Percentiles rank a stretch among this genome's conserved stretches.
These are phyloP conservation scores for Melanerpes aurifrons DNA, from an alignment of 2,113 vertebrate species.

Conservation along the genomic window DNA sequence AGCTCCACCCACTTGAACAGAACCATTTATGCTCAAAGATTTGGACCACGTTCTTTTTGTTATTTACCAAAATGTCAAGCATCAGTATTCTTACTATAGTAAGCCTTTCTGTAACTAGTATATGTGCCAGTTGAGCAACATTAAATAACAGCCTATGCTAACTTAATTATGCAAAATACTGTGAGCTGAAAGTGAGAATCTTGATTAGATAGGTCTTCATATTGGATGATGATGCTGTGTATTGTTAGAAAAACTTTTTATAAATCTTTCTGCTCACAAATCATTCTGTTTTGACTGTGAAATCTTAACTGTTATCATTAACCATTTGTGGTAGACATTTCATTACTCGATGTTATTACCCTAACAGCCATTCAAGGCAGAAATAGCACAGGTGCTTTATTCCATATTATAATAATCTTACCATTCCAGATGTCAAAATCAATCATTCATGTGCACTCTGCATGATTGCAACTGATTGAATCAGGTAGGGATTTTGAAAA, in stretches of 20 bases:
- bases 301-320: background rate
- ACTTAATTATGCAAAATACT: background rate
- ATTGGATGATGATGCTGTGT: background rate
- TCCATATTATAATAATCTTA: background rate
- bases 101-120: background rate
- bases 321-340: background rate
- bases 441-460: constrained; percentile 17
- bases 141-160: background rate
- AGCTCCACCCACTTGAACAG: background rate
- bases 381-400: background rate
- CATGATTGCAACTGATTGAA: constrained; percentile 3
- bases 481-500: constrained; percentile 27
- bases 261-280: background rate
- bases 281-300: background rate
- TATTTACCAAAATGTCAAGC: background rate
- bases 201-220: background rate
- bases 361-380: background rate
- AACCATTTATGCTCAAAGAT: background rate
- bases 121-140: background rate
- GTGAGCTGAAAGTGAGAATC: background rate
- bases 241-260: background rate
- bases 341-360: background rate
- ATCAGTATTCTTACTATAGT: background rate
- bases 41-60: background rate
- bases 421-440: constrained; percentile 17